Conservation (phyloP, 2,888 invertebrate species). For the Athetis lepigone region DNA sequence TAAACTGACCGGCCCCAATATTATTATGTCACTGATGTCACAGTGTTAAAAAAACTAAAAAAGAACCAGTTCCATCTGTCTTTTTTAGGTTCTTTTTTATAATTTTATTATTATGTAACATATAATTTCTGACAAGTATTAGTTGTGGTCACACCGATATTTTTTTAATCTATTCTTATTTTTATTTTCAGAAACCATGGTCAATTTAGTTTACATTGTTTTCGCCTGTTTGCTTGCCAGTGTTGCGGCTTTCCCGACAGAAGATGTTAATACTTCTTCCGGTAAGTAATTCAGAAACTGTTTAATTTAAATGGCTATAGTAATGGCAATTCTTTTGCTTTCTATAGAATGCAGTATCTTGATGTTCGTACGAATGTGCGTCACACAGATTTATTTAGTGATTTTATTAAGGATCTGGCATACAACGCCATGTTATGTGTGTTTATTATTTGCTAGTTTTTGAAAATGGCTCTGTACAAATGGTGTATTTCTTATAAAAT, state of each 20-base stretch:
- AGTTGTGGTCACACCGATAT: neutral
- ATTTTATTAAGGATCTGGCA: no score
- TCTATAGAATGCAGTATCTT: neutral
- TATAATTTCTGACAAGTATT: neutral
- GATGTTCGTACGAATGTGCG: neutral
- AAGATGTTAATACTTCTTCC: constrained; percentile 2
- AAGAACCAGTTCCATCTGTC: no score
- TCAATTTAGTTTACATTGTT: constrained; percentile 18
- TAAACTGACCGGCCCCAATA: neutral
- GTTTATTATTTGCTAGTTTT: no score
- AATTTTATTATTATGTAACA: no score
- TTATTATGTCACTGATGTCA: neutral
- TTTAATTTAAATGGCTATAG: no score
- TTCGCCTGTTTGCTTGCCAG: constrained; percentile 30
- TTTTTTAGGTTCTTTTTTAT: neutral
- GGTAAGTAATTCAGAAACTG: constrained; percentile 18
- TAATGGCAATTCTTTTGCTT: no score
- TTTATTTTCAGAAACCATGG: constrained; percentile 41
- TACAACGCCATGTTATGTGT: no score
- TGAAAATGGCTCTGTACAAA: no score
- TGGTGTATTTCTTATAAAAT: no score
- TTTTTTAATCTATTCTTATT: neutral
- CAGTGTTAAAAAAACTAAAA: no score
- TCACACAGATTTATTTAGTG: neutral
- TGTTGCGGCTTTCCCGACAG: constrained; percentile 20